Evolutionary conservation across 2,113 vertebrate species (phyloP), one percentile per base, ranked within the genome.

Genomic region (Illadopsis cleaveri): DNA sequence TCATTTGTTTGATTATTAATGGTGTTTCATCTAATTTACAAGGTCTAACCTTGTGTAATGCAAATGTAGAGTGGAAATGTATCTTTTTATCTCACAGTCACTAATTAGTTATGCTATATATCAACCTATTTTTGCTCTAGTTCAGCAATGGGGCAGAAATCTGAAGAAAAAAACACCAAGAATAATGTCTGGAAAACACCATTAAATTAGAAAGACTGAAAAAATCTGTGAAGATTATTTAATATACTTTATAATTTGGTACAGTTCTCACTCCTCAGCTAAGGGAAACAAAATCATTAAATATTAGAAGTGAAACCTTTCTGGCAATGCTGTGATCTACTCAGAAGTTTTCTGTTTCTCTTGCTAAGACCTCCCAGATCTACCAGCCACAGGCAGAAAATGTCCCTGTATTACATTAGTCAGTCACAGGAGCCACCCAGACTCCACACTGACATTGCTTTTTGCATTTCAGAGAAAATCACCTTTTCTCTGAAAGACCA

Each of bases 1-100:
- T 96, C 68, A 79, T 97, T 97, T 96, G 51, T 96, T 93, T 97
- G 97, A 97, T 98, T 97, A 97, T 98, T 96, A 97, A 96, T 93
- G 95, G 89, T 47, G 64, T 89, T 96, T 94, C 96, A 89, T 96
- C 86, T 92, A 69, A 44, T 97, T 96, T 96, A 81, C 89, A 76
- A 95, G 94, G 90, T 82, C 77, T 96, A 94, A 98, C 97, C 94
- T 97, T 89, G 42, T 79, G 57, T 16, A 42, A 94, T 85, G 93
- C 89, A 94, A 71, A 82, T 25, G 76, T 58, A 85, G 78, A 94
- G 70, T 22, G 20, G 89, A 94, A 93, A 54, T 57, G 87, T 82
- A 95, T 88, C 83, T 97, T 96, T 98, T 97, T 91, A 93, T 97
- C 94, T 97, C 85, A 58, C 90, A 50, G 65, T 54, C 76, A 93